Base-by-base conservation (phyloP, 2,797 vertebrate species). In the Gallinago solitaria region DNA sequence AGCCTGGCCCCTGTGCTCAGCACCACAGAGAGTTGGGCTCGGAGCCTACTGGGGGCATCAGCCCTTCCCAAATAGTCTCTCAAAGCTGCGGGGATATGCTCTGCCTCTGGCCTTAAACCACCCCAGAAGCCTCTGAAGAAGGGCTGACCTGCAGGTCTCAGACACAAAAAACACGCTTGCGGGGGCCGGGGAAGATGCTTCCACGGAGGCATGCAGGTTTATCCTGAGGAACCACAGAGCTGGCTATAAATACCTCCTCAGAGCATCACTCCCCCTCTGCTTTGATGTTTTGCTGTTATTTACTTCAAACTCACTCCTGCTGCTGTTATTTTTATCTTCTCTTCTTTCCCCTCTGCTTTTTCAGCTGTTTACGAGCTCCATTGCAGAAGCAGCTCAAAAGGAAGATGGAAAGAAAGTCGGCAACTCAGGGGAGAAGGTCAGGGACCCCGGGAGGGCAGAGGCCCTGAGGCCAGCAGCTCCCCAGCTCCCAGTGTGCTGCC, bases 301-400 rank as follows among this genome's bases (percentile, higher is more conserved):
- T 95, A 85, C 84, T 93, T 91, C 87, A 85, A 95, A 75, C 89
- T 69, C 79, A 53, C 79, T 94, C 79, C 87, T 25, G 51, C 69
- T 70, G 87, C 89, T 70, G 89, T 89, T 95, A 95, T 95, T 96
- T 97, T 96, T 96, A 77, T 87, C 91, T 91, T 79, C 67, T 89
- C 65, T 78, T 30, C 70, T 79, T 77, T 70, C 33, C 70, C 56
- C 60, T 45, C 71, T 24, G 53, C 37, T 71, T 95, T 80, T 79
- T 43, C 0, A 2, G 64, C 78, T 89, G 64, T 93, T 96, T 77
- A 69, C 0, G 4, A 77, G 79, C 87, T 59, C 19, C 33, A 41
- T 43, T 43, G 3, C 28, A 37, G 35, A 53, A 87, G 28, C 10
- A 2, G 74, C 78, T 51, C 51, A 37, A 76, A 73, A 64, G 48